Base-by-base conservation (phyloP, 2,888 invertebrate species). In the Uloborus plumipes region DNA sequence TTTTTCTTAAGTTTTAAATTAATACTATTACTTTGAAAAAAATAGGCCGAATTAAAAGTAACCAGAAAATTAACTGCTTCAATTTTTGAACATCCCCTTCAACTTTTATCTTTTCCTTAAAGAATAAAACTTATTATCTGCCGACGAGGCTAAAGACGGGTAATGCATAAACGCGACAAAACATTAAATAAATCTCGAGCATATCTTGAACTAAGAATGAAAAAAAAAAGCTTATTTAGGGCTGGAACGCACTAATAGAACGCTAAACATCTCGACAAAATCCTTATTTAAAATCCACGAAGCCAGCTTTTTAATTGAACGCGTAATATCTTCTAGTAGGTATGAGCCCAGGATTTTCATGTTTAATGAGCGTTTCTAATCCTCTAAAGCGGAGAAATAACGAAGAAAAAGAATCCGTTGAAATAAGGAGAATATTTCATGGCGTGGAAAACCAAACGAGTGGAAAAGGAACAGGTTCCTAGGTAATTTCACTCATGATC, bases 341-440 rank as follows among this genome's bases (percentile, higher is more conserved):
- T 53, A 53, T 62, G 69, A 61, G 69, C 55, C 39, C 55, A 49
- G 20, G 71, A 58, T 71, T 61, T 61, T 61, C 61, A 61, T 61
- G 61, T 26, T 78, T 78, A 78, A 78, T 78, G 78, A 78, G 70
- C 78, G 55, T 65, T 59, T 64, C 78, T 78, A 78, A 78, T 70
- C 78, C 71, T 65, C 55, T 50, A 75, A 67, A 26, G n/a, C 26
- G 71, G 31, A 31, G 58, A 75, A 75, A 75, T 75, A 67, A 75
- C 50, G 71, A 78, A 71, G 71, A 71, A 77, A 78, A 71, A 58
- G 58, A 78, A 64, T 71, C 55, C 55, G 59, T 9, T 16, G 71
- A 78, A 71, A 78, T 78, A 71, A 78, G 55, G 64, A 51, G 31
- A 70, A 78, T 71, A 71, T 78, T 71, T 78, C 78, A 70, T 31